A percentile compares a stretch with the other conserved stretches of the same genome.
phyloP scores from a whole-genome alignment of 2,888 invertebrate genomes.

The Hirtodrosophila alboralis region DNA sequence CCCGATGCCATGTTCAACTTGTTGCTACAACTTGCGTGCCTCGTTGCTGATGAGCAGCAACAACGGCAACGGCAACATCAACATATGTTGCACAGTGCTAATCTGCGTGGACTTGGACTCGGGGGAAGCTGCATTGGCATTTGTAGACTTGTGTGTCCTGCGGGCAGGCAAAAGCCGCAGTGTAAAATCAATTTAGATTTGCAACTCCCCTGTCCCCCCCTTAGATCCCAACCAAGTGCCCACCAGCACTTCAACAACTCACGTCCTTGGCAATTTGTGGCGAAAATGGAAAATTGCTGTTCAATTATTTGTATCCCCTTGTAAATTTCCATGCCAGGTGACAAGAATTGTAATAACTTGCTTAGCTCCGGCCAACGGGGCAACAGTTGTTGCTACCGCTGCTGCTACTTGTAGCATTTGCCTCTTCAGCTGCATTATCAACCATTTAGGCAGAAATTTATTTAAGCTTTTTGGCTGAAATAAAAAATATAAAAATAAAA shows the following conservation, averaged over 20 bases:
- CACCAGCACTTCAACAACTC: slow-evolving; percentile 41
- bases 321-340: slow-evolving; percentile 78
- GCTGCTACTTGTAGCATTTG: slow-evolving; percentile 9
- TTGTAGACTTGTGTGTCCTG: slow-evolving; percentile 63
- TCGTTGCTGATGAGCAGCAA: slow-evolving; percentile 69
- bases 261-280: slow-evolving; percentile 75
- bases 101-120: slow-evolving; percentile 58
- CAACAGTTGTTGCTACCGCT: slow-evolving; percentile 13
- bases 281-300: slow-evolving; percentile 81
- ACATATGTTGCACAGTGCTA: slow-evolving; percentile 70
- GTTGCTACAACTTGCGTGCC: slow-evolving; percentile 77
- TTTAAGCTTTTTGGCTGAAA: slow-evolving; percentile 39
- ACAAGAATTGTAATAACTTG: slow-evolving; percentile 78
- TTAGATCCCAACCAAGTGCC: background rate
- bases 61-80: slow-evolving; percentile 40
- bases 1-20: slow-evolving; percentile 66
- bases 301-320: slow-evolving; percentile 81
- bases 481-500: too few relatives aligned
- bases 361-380: slow-evolving; percentile 35
- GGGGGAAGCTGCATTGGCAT: slow-evolving; percentile 23
- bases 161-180: slow-evolving; percentile 55
- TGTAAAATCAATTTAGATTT: slow-evolving; percentile 82
- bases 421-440: slow-evolving; percentile 36
- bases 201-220: too few relatives aligned
- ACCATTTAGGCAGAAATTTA: slow-evolving; percentile 73